A percentile compares a stretch with the other conserved stretches of the same genome.
These are phyloP conservation scores for Enteromius unitaeniatus DNA, from an alignment of 2,797 vertebrate species.

Conservation along the genomic window DNA sequence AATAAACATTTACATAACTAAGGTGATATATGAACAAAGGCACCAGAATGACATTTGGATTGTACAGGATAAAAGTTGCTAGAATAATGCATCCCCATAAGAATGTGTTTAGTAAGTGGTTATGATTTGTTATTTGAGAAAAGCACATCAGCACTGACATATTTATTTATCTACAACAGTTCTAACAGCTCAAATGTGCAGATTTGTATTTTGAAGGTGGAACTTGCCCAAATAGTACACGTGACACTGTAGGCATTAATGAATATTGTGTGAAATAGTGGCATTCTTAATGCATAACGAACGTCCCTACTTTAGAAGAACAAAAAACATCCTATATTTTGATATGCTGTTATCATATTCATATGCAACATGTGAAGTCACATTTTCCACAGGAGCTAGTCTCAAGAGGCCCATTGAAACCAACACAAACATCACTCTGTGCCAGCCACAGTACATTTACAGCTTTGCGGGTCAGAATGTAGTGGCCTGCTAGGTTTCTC, in stretches of 20 bases:
- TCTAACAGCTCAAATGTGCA: conserved; percentile 36
- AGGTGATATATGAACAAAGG: background rate
- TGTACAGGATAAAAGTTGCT: background rate
- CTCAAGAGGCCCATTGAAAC: conserved; percentile 75
- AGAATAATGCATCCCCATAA: background rate
- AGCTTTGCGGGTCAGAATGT: conserved; percentile 65
- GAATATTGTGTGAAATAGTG: background rate
- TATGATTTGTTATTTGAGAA: conserved; percentile 58
- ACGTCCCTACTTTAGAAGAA: background rate
- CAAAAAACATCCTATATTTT: conserved; percentile 33
- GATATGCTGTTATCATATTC: conserved; percentile 23
- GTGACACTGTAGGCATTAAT: background rate
- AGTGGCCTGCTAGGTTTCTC: conserved; percentile 64
- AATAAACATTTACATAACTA: background rate
- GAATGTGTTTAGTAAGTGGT: background rate
- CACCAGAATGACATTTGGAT: background rate
- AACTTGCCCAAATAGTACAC: background rate
- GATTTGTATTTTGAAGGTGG: conserved; percentile 37
- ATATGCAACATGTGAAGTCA: conserved; percentile 61
- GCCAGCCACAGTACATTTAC: conserved; percentile 29
- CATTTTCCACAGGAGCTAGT: conserved; percentile 54
- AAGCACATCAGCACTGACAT: conserved; percentile 44
- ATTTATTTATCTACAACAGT: conserved; percentile 56
- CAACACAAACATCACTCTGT: conserved; percentile 74
- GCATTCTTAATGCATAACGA: background rate